Evolutionary conservation across 53 echinoderm and acorn worm species (phyloP), one percentile per base, ranked within the genome.

Genomic region (Holothuria leucospilota): DNA sequence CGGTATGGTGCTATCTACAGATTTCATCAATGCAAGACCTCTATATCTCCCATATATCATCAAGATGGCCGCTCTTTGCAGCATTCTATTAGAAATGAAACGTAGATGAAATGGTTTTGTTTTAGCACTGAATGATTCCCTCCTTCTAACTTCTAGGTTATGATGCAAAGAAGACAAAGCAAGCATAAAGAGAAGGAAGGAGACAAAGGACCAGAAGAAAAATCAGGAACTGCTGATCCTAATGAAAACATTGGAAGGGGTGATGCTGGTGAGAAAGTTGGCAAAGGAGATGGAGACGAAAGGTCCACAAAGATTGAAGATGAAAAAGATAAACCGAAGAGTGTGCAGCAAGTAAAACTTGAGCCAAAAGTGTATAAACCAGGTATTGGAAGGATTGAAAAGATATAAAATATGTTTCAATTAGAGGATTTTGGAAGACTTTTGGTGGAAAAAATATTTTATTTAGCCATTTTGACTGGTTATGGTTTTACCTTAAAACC

Each of bases 361-460:
- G 96, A 96, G 83, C 70, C 68, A 29, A 89, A 84, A 90, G 87
- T 77, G 13, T 96, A 96, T 56, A 93, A 96, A 84, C 97, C 97
- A 92, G 91, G 96, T 96, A 90, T 53, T 25, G 6, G 20, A 49
- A 25, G 18, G 20, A 46, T 39, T 39, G n/a, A 68, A 68, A 18
- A 56, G 4, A 18, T 18, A 4, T 56, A 16, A 56, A 56, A 56
- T 16, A 13, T 56, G 18, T 56, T 56, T 16, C 46, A 46, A 46
- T 5, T 46, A 0, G 46, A 8, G 11, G 56, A 56, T 56, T 56
- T 46, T 46, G 8, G 6, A 46, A 56, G 56, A 56, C 1, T 16
- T 56, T 56, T 56, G 4, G 3, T 8, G 2, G 11, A 7, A 11
- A 46, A 9, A 11, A 46, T 46, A 11, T 0, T 46, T 46, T 46